These are phyloP conservation scores for Drosophila leontia DNA, from an alignment of 1,140 invertebrate species.

Conservation along the genomic window DNA sequence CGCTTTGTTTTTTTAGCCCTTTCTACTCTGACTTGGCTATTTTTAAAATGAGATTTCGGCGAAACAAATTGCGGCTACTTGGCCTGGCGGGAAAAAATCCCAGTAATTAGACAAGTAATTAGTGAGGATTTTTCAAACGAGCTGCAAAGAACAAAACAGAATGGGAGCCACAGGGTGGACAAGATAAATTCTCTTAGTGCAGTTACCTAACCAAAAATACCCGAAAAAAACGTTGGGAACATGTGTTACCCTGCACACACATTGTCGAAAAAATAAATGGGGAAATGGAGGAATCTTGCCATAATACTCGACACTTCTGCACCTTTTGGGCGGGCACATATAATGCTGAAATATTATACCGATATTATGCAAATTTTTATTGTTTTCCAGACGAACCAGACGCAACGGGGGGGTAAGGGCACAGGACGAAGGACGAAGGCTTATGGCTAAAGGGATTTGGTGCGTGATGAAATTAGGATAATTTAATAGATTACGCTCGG, in stretches of 20 bases:
- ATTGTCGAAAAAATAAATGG: slow-evolving; percentile 13
- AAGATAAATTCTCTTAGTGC: slow-evolving; percentile 51
- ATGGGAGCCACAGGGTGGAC: slow-evolving; percentile 5
- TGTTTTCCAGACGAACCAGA: slow-evolving; percentile 64
- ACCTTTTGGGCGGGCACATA: slow-evolving; percentile 65
- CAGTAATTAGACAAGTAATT: slow-evolving; percentile 79
- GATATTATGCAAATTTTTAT: slow-evolving; percentile 84
- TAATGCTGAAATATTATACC: slow-evolving; percentile 84
- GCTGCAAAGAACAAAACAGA: slow-evolving; percentile 33
- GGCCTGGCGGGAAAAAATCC: slow-evolving; percentile 56
- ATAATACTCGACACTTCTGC: slow-evolving; percentile 69
- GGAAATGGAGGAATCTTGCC: slow-evolving; percentile 30
- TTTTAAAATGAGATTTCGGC: slow-evolving; percentile 60
- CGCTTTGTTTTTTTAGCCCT: slow-evolving; percentile 31
- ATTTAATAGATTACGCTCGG: slow-evolving; percentile 81
- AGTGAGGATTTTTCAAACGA: slow-evolving; percentile 62
- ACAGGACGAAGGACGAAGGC: slow-evolving; percentile 29
- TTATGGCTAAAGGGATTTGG: slow-evolving; percentile 78
- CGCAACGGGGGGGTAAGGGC: slow-evolving; percentile 8
- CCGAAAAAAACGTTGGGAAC: slow-evolving; percentile 49
- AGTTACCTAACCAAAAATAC: slow-evolving; percentile 27
- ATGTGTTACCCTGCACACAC: slow-evolving; percentile 51
- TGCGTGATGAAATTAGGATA: slow-evolving; percentile 84
- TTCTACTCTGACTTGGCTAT: slow-evolving; percentile 42
- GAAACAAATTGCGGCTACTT: slow-evolving; percentile 77